Evolutionary conservation across 2,797 vertebrate genomes (phyloP).

Genomic region (Oryzias dopingdopingensis): DNA sequence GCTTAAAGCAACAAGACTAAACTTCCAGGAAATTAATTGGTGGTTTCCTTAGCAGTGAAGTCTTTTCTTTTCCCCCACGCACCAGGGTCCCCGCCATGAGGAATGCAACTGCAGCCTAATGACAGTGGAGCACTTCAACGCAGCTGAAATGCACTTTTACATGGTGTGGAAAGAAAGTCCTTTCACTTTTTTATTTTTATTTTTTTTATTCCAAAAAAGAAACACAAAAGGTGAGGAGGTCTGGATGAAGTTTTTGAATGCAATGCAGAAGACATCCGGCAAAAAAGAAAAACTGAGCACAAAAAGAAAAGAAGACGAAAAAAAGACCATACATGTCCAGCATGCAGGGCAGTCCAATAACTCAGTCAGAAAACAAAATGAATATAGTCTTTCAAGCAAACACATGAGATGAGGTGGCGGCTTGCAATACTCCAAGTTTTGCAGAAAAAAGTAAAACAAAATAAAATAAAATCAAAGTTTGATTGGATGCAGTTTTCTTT

Average conservation of each 20-base stretch:
- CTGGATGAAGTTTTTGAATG: conserved; percentile 87
- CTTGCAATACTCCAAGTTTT: conserved; percentile 86
- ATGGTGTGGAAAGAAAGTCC: conserved; percentile 70
- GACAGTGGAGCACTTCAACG: conserved; percentile 84
- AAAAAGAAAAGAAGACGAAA: conserved; percentile 70
- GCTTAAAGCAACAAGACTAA: conserved; percentile 82
- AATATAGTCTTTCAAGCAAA: conserved; percentile 87
- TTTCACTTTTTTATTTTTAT: conserved; percentile 82
- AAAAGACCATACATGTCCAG: conserved; percentile 98
- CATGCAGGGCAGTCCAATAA: conserved; percentile 96
- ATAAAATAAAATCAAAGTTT: conserved; percentile 70
- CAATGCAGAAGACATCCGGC: conserved; percentile 94
- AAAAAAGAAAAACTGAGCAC: conserved; percentile 84
- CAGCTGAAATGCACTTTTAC: conserved; percentile 80
- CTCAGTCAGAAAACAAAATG: conserved; percentile 82
- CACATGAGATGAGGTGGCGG: conserved; percentile 93
- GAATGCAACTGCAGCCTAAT: conserved; percentile 81
- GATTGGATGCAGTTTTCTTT: conserved; percentile 84
- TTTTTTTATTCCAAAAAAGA: conserved; percentile 88
- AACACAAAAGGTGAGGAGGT: conserved; percentile 83
- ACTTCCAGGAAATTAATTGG: conserved; percentile 60
- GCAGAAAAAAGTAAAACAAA: conserved; percentile 62
- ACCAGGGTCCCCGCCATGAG: conserved; percentile 83
- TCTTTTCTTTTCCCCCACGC: conserved; percentile 56
- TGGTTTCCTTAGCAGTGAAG: conserved; percentile 71